These are phyloP conservation scores for Lordiphosa clarofinis DNA, from an alignment of 1,140 invertebrate genomes.

Conservation along the genomic window DNA sequence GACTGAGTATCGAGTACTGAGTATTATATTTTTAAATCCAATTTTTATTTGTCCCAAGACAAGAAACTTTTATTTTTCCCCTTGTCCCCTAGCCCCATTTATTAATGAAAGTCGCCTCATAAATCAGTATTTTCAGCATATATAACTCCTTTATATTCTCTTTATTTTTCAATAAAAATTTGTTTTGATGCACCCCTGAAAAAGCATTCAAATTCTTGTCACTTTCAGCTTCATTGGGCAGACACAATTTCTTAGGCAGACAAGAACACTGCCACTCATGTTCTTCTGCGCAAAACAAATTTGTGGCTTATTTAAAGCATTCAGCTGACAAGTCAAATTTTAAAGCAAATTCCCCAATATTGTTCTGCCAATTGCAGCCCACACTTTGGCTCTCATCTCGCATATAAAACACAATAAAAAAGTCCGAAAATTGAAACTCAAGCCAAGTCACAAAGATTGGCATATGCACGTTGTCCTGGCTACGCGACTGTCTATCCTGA, in stretches of 20 bases:
- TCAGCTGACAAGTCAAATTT: conserved; percentile 2
- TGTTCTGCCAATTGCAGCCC: background rate
- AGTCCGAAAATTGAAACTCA: background rate
- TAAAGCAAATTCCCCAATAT: conserved; percentile 1
- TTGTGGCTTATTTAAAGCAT: conserved; percentile 34
- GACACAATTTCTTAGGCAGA: conserved; percentile 13
- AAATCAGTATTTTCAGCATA: too few relatives aligned
- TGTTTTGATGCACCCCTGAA: conserved; percentile 19
- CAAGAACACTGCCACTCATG: conserved; percentile 18
- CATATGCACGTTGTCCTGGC: background rate
- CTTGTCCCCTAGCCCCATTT: too few relatives aligned
- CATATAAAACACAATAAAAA: background rate
- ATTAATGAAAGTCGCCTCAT: background rate
- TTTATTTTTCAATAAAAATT: background rate
- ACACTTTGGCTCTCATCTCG: background rate
- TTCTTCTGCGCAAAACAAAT: conserved; percentile 12
- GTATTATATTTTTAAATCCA: too few relatives aligned
- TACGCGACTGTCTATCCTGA: conserved; percentile 1
- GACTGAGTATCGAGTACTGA: too few relatives aligned
- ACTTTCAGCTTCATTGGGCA: conserved; percentile 33
- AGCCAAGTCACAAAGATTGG: background rate
- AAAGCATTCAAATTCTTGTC: conserved; percentile 26
- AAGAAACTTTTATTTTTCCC: too few relatives aligned
- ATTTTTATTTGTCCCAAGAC: too few relatives aligned
- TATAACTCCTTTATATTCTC: background rate